These are phyloP conservation scores for Periparus ater DNA, from an alignment of 2,797 vertebrate genomes.

Conservation along the genomic window DNA sequence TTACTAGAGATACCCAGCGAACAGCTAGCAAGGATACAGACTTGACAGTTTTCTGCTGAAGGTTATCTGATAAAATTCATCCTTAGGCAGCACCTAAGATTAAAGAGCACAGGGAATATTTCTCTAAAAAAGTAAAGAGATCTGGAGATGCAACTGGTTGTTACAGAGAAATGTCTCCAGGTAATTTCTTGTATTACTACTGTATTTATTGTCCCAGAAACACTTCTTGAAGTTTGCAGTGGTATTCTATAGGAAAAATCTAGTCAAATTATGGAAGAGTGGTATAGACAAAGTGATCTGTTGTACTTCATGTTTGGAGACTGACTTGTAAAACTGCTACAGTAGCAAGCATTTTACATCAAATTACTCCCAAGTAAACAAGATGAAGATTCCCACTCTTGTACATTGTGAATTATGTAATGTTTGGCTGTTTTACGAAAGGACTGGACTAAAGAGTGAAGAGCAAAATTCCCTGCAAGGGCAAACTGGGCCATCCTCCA, in stretches of 20 bases:
- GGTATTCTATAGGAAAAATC: background rate
- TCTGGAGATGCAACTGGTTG: background rate
- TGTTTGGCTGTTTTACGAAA: background rate
- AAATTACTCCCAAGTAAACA: background rate
- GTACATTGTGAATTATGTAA: background rate
- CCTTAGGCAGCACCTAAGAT: background rate
- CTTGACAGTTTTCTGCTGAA: background rate
- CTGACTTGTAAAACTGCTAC: accelerated
- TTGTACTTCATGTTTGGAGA: background rate
- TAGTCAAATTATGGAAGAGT: background rate
- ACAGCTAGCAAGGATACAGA: background rate
- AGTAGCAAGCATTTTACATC: background rate
- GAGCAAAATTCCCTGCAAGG: background rate
- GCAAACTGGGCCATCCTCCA: background rate
- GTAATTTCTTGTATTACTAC: background rate
- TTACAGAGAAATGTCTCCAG: background rate
- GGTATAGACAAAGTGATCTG: background rate
- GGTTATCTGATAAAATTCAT: background rate
- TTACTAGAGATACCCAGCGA: background rate
- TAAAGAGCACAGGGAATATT: background rate
- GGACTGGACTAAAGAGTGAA: background rate
- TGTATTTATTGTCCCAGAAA: background rate
- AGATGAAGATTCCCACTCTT: background rate
- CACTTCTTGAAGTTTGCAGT: background rate
- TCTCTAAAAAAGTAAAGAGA: background rate